Evolutionary conservation across 1,140 invertebrate species (phyloP).

Genomic region (Leptopilina boulardi): DNA sequence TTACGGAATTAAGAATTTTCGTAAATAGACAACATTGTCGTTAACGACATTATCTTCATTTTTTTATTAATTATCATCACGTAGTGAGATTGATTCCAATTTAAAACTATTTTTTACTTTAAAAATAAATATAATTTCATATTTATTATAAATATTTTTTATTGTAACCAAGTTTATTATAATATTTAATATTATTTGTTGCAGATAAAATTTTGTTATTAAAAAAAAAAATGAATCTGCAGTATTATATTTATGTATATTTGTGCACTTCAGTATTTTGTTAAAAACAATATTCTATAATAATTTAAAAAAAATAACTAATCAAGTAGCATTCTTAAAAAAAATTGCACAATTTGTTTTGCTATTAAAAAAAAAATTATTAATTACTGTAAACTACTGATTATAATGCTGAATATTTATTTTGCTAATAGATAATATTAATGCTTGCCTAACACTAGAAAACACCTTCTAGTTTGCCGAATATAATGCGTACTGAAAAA

Average conservation of each 20-base stretch:
- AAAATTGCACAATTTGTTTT: constrained; percentile 21
- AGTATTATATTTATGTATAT: too few relatives aligned
- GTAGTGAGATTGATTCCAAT: neutral
- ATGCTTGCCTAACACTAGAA: neutral
- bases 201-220: too few relatives aligned
- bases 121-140: too few relatives aligned
- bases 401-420: neutral
- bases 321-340: neutral
- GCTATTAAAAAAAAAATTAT: constrained; percentile 35
- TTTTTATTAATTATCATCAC: neutral
- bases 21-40: neutral
- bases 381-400: neutral
- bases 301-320: too few relatives aligned
- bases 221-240: too few relatives aligned
- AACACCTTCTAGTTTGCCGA: neutral
- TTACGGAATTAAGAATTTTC: neutral
- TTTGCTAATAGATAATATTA: neutral
- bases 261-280: too few relatives aligned
- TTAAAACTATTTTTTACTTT: too few relatives aligned
- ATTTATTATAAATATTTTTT: too few relatives aligned
- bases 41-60: too few relatives aligned
- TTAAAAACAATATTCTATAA: neutral
- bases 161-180: too few relatives aligned
- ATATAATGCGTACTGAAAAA: neutral
- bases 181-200: too few relatives aligned